Evolutionary conservation across 2,797 vertebrate species (phyloP).

Genomic region (Sebastes reedi): DNA sequence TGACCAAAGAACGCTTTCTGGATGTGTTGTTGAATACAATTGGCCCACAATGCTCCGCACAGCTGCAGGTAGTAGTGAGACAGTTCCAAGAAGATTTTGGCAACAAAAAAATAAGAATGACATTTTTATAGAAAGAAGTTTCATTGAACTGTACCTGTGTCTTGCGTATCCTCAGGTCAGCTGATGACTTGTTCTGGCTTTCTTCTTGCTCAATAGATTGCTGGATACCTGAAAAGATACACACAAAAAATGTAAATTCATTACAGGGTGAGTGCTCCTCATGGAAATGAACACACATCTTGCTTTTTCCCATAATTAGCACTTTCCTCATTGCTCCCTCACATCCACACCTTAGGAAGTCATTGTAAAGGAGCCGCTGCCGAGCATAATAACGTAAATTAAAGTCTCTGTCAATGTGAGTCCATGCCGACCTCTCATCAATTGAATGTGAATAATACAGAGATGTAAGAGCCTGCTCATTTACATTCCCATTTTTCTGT

Average conservation of each 20-base stretch:
- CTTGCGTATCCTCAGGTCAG: slow-evolving; percentile 96
- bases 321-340: background rate
- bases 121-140: background rate
- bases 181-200: slow-evolving; percentile 90
- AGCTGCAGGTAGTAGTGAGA: background rate
- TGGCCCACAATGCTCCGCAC: background rate
- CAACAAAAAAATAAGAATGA: background rate
- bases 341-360: background rate
- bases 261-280: background rate
- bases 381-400: slow-evolving; percentile 9
- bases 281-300: background rate
- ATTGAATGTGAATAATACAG: slow-evolving; percentile 14
- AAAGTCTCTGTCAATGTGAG: background rate
- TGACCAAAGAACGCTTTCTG: background rate
- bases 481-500: background rate
- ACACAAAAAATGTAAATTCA: background rate
- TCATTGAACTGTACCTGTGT: slow-evolving; percentile 86
- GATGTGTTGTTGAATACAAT: background rate
- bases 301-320: background rate
- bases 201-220: slow-evolving; percentile 96
- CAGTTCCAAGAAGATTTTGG: background rate
- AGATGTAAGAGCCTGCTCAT: slow-evolving; percentile 4
- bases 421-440: background rate
- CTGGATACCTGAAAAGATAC: slow-evolving; percentile 86
- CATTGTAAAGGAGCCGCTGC: background rate